These are phyloP conservation scores for Peucedramus taeniatus DNA, from an alignment of 2,113 vertebrate species.

Conservation along the genomic window DNA sequence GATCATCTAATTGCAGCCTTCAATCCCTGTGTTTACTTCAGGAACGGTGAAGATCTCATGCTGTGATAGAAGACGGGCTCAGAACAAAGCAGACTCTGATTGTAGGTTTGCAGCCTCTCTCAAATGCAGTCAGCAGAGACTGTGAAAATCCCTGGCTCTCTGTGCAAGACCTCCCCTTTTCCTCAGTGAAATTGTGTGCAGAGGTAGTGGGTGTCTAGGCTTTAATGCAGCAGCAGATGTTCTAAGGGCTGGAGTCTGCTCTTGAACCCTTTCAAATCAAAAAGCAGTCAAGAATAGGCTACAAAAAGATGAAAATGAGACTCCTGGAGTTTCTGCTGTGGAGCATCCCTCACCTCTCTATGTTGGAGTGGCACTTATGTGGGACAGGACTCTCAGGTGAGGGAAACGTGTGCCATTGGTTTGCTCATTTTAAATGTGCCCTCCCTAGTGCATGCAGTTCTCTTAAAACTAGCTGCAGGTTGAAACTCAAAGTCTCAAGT, in stretches of 20 bases:
- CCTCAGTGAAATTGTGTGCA: background rate
- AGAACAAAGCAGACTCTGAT: background rate
- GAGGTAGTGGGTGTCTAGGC: background rate
- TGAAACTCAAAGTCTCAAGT: background rate
- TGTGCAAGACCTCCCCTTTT: background rate
- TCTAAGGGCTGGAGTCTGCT: background rate
- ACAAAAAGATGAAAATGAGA: background rate
- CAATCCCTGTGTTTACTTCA: background rate
- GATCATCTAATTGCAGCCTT: background rate
- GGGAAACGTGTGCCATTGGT: background rate
- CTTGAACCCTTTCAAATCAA: background rate
- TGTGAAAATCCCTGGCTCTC: background rate
- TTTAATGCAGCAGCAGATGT: background rate
- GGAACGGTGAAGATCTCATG: background rate
- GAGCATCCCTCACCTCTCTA: background rate
- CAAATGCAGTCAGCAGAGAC: background rate
- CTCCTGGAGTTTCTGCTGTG: background rate
- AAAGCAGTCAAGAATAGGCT: background rate
- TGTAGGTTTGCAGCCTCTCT: background rate
- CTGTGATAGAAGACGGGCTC: background rate
- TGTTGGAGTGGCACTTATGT: background rate
- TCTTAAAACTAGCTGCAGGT: background rate
- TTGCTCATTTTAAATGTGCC: background rate
- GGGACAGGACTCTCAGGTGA: background rate
- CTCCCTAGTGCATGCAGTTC: background rate